Percentiles rank a stretch among this genome's conserved stretches.
Evolutionary conservation across 1,140 invertebrate species (phyloP).

Genomic region (Nomia melanderi): DNA sequence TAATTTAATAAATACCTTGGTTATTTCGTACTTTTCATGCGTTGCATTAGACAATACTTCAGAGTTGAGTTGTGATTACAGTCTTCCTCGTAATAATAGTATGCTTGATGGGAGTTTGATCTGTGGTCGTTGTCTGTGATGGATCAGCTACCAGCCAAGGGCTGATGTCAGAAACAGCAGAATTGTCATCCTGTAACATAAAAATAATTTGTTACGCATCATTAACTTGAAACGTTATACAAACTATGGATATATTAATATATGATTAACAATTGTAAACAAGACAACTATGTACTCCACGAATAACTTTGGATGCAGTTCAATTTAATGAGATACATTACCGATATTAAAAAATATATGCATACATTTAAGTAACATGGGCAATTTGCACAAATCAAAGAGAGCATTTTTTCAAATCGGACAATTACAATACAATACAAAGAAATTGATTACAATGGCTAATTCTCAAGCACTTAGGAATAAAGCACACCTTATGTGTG

Average conservation of each 20-base stretch:
- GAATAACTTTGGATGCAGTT: background rate
- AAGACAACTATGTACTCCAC: background rate
- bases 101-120: constrained; percentile 84
- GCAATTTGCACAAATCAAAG: constrained; percentile 15
- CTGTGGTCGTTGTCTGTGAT: constrained; percentile 81
- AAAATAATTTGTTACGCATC: background rate
- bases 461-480: constrained; percentile 54
- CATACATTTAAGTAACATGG: background rate
- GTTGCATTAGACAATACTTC: constrained; percentile 61
- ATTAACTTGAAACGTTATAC: background rate
- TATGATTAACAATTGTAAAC: no score
- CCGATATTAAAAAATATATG: background rate
- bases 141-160: constrained; percentile 90
- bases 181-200: constrained; percentile 76
- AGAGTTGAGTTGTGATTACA: constrained; percentile 92
- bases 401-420: constrained; percentile 23
- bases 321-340: background rate
- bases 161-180: constrained; percentile 83
- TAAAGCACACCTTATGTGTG: constrained; percentile 73
- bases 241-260: background rate
- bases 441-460: constrained; percentile 24
- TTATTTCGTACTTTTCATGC: constrained; percentile 4
- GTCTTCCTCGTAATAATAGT: constrained; percentile 89
- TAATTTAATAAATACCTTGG: constrained; percentile 5
- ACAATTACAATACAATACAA: constrained; percentile 30